phyloP scores from a whole-genome alignment of 2,113 vertebrate genomes.

The Platanista minor region DNA sequence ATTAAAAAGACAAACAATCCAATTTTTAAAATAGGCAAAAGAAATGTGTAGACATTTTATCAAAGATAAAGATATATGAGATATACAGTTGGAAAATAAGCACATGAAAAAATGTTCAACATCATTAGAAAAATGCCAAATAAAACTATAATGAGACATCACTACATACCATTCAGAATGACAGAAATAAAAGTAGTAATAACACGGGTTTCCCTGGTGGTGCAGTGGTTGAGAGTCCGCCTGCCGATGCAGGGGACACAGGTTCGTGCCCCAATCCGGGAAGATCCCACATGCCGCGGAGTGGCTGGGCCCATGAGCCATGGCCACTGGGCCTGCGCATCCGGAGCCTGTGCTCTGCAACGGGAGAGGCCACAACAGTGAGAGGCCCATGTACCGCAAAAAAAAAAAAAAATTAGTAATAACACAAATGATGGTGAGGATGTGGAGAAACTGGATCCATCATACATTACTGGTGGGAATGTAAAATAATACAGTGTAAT shows the following conservation, averaged over 20 bases:
- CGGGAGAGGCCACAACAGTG: too few species aligned
- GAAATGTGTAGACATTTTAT: neutral
- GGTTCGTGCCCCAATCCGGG: too few species aligned
- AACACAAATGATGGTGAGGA: neutral
- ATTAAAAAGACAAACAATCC: neutral
- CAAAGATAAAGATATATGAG: neutral
- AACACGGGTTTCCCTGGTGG: too few species aligned
- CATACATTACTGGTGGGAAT: neutral
- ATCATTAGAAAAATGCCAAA: neutral
- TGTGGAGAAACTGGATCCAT: neutral
- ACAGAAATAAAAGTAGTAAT: neutral
- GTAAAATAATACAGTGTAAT: neutral
- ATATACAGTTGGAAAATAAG: neutral
- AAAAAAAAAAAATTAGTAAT: neutral
- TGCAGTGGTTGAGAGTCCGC: too few species aligned
- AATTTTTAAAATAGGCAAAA: neutral
- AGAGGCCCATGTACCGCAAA: too few species aligned
- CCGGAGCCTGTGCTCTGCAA: too few species aligned
- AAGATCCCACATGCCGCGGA: too few species aligned
- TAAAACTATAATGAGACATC: neutral
- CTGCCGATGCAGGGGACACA: too few species aligned
- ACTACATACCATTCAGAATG: neutral
- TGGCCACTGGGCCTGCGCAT: too few species aligned
- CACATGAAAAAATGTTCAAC: neutral
- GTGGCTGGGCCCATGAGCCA: too few species aligned